Evolutionary conservation across 1,140 invertebrate species (phyloP).

Genomic region (Elysia chlorotica): DNA sequence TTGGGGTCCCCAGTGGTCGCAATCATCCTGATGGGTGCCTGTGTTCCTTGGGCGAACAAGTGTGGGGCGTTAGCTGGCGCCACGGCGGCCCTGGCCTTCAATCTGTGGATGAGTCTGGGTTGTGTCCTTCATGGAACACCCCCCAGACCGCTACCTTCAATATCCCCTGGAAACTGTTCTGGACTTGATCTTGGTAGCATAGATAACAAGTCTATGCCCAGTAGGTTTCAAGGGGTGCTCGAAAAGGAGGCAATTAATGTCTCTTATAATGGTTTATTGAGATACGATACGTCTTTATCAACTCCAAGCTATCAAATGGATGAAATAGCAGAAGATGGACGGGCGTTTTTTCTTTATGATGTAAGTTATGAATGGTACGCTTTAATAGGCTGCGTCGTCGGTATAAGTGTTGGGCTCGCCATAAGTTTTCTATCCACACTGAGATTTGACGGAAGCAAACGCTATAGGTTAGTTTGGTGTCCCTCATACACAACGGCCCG

Average conservation of each 20-base stretch:
- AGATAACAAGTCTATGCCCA: neutral
- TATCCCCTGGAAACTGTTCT: neutral
- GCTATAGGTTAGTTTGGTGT: too few species aligned
- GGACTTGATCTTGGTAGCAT: neutral
- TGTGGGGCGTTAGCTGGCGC: neutral
- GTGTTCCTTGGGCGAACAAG: constrained; percentile 75
- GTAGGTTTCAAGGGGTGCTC: neutral
- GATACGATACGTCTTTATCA: neutral
- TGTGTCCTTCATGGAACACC: neutral
- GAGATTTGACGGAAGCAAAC: too few species aligned
- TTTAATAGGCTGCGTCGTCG: neutral
- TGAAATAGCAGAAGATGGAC: neutral
- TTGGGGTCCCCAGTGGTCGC: constrained; percentile 70
- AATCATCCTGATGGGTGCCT: constrained; percentile 74
- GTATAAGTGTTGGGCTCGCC: neutral
- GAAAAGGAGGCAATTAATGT: neutral
- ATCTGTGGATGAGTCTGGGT: neutral
- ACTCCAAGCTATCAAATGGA: neutral
- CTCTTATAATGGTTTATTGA: neutral
- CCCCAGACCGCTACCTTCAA: neutral
- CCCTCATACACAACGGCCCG: neutral
- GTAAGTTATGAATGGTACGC: neutral
- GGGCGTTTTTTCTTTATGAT: neutral
- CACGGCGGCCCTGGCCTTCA: neutral
- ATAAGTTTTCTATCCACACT: neutral